These are phyloP conservation scores for Polyergus mexicanus DNA, from an alignment of 1,140 invertebrate species.

Conservation along the genomic window DNA sequence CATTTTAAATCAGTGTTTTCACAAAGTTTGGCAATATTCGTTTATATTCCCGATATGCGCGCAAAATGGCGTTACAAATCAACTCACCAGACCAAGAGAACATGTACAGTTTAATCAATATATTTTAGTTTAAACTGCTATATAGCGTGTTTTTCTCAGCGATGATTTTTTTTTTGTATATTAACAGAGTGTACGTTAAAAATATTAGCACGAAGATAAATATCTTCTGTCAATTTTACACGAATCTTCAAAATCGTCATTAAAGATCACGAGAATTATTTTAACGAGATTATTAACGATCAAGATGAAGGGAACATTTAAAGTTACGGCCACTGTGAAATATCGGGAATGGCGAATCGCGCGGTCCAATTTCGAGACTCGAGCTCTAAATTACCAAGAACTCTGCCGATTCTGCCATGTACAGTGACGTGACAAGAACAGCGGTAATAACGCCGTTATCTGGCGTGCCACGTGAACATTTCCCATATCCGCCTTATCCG, in stretches of 20 bases:
- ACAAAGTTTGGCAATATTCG: constrained; percentile 55
- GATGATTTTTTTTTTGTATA: not conserved
- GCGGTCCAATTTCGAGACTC: constrained; percentile 27
- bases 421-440: constrained; percentile 48
- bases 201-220: not conserved
- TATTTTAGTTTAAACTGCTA: not conserved
- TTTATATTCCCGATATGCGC: constrained; percentile 45
- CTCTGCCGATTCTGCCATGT: constrained; percentile 60
- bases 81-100: constrained; percentile 48
- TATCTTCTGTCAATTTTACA: not conserved
- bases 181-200: not conserved
- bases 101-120: not conserved
- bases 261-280: not conserved
- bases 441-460: constrained; percentile 72
- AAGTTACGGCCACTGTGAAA: not conserved
- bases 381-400: constrained; percentile 14
- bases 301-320: not conserved
- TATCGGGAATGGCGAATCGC: constrained; percentile 6
- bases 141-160: not conserved
- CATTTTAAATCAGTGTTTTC: constrained; percentile 59
- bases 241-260: not conserved
- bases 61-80: constrained; percentile 18
- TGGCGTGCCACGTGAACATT: constrained; percentile 73
- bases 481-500: constrained; percentile 75
- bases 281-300: not conserved